These are phyloP conservation scores for Muntiacus muntjak DNA, from an alignment of 2,113 vertebrate genomes.

Conservation along the genomic window DNA sequence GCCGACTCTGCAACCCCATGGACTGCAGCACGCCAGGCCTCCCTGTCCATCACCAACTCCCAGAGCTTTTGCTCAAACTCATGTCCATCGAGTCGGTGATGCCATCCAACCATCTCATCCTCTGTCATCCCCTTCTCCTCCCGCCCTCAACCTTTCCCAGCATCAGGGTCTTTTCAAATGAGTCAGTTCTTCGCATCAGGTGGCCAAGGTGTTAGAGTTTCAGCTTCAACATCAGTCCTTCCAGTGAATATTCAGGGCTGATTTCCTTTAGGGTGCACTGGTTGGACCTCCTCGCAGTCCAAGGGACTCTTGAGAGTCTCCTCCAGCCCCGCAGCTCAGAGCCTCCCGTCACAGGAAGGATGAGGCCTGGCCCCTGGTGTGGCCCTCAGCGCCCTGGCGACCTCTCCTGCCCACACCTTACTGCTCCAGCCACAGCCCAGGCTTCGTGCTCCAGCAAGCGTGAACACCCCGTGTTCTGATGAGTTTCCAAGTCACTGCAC, in stretches of 20 bases:
- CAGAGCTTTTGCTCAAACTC: background rate
- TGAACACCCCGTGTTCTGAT: background rate
- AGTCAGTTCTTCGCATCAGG: accelerated
- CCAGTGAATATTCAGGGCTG: background rate
- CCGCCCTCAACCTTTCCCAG: accelerated
- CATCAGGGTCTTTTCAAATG: background rate
- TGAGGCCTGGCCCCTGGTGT: background rate
- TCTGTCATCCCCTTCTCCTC: background rate
- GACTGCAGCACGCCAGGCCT: background rate
- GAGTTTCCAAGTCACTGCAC: background rate
- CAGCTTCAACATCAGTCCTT: background rate
- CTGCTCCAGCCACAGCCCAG: background rate
- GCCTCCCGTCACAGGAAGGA: background rate
- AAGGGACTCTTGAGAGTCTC: background rate
- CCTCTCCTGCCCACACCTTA: background rate
- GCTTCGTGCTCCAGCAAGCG: background rate
- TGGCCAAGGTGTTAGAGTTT: background rate
- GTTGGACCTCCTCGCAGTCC: background rate
- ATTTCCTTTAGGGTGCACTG: accelerated
- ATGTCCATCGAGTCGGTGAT: accelerated
- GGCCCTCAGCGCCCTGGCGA: background rate
- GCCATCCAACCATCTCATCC: background rate
- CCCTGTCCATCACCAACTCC: background rate
- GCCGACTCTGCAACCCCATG: accelerated
- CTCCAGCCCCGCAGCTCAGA: background rate